Conservation (phyloP, 2,113 vertebrate genomes). For the Zosterops lateralis region DNA sequence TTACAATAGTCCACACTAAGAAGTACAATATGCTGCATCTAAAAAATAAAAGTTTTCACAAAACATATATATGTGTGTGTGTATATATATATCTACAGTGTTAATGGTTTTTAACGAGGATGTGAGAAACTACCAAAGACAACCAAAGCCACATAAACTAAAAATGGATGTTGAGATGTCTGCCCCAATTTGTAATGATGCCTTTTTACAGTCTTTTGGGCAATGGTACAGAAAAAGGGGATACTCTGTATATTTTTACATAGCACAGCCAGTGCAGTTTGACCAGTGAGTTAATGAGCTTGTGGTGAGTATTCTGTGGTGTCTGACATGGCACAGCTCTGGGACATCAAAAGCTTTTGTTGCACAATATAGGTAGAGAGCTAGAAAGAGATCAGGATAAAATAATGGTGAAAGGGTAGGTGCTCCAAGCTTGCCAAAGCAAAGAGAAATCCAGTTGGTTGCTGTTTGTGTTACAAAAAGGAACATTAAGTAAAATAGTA, state of each 20-base stretch:
- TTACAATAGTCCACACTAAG: background rate
- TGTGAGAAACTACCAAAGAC: background rate
- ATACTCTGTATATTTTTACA: background rate
- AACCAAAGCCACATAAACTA: background rate
- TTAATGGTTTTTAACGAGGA: background rate
- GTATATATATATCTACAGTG: no score
- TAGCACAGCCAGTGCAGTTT: background rate
- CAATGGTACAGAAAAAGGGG: background rate
- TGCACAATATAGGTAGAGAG: accelerated
- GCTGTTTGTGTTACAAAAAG: background rate
- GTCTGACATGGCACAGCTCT: background rate
- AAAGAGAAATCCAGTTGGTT: background rate
- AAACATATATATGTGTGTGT: accelerated
- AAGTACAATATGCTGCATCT: background rate
- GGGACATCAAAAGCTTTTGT: background rate
- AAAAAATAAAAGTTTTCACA: background rate
- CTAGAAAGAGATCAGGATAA: background rate
- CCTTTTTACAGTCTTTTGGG: background rate
- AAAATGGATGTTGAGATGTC: background rate
- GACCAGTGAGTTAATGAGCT: background rate
- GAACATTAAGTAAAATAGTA: background rate
- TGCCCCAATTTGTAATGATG: background rate
- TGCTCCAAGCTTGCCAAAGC: background rate
- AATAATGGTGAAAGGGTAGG: background rate
- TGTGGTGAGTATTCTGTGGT: background rate